phyloP scores from a whole-genome alignment of 2,888 invertebrate genomes.

The Hydroisotoma schaefferi region DNA sequence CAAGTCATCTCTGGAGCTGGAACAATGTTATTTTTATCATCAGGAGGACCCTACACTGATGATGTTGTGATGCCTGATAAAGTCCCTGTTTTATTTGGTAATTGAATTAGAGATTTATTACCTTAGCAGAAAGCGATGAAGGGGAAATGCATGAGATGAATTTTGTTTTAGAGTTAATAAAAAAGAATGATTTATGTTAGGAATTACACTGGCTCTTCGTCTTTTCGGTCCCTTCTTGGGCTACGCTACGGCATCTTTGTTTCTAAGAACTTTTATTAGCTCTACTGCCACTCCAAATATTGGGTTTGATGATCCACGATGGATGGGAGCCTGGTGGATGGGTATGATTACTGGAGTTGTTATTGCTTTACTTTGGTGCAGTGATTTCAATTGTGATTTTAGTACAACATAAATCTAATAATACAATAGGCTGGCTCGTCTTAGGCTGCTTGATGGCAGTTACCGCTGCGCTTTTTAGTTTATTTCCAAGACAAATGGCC shows the following conservation, averaged over 20 bases:
- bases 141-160: too few species aligned
- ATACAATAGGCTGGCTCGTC: constrained; percentile 31
- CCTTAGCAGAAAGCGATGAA: not conserved
- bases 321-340: constrained; percentile 60
- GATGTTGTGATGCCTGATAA: constrained; percentile 66
- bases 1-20: constrained; percentile 68
- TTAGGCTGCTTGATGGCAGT: constrained; percentile 55
- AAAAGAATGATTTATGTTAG: constrained; percentile 17
- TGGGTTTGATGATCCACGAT: constrained; percentile 54
- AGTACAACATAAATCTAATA: not conserved
- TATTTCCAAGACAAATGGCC: constrained; percentile 68
- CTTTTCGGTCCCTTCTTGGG: constrained; percentile 52
- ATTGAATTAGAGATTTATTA: not conserved
- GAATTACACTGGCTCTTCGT: constrained; percentile 49
- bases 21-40: constrained; percentile 63
- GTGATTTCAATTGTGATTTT: not conserved
- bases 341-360: constrained; percentile 48
- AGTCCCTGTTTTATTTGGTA: constrained; percentile 62
- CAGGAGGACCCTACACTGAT: constrained; percentile 66
- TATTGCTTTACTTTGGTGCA: not conserved
- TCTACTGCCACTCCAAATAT: constrained; percentile 51
- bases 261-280: constrained; percentile 50
- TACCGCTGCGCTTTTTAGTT: constrained; percentile 61
- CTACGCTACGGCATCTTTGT: constrained; percentile 51
- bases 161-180: too few species aligned